These are phyloP conservation scores for Lepus europaeus DNA, from an alignment of 2,113 vertebrate species.

Conservation along the genomic window DNA sequence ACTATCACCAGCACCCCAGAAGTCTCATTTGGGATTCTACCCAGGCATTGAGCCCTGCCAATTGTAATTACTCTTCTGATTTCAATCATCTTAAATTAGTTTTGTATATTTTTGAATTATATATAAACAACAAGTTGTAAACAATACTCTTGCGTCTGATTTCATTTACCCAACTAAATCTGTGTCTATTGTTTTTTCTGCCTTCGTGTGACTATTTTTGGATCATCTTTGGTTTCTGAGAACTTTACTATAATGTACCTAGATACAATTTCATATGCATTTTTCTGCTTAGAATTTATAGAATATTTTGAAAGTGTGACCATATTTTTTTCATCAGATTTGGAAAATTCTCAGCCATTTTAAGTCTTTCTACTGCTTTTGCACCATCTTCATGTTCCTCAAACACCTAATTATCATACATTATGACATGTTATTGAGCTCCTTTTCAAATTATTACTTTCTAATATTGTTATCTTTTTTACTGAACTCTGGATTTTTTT, in stretches of 20 bases:
- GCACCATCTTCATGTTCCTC: background rate
- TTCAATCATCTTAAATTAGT: background rate
- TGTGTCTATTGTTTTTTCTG: background rate
- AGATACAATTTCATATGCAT: background rate
- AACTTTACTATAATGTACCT: background rate
- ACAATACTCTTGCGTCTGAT: background rate
- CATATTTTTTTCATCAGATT: background rate
- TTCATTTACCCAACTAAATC: background rate
- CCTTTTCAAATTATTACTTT: background rate
- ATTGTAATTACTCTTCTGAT: background rate
- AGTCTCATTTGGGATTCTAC: too few relatives aligned
- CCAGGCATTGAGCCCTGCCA: background rate
- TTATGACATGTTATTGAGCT: too few relatives aligned
- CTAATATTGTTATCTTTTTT: background rate
- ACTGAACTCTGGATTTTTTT: background rate
- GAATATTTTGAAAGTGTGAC: background rate
- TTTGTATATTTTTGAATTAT: background rate
- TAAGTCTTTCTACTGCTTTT: background rate
- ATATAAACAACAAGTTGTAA: background rate
- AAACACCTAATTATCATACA: background rate
- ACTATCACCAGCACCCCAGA: background rate
- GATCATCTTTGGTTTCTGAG: background rate
- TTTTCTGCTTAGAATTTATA: background rate
- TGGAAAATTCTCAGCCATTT: background rate
- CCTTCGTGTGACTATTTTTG: background rate